Conservation (phyloP, 2,113 vertebrate species). For the Otus sunia region DNA sequence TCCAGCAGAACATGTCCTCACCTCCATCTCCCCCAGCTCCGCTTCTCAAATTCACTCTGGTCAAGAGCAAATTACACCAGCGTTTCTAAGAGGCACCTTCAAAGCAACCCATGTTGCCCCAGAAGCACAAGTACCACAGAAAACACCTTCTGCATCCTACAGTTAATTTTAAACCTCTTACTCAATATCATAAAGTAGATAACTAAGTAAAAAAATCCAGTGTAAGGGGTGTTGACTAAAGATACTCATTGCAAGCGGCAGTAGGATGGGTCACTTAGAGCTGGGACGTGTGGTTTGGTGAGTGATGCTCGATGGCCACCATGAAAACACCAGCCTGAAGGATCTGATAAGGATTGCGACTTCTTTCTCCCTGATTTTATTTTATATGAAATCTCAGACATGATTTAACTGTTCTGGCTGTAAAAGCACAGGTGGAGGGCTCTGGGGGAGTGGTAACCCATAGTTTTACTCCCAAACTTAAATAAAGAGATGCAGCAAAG, state of each 20-base stretch:
- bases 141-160: neutral
- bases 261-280: too few relatives aligned
- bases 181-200: neutral
- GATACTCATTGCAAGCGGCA: neutral
- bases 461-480: neutral
- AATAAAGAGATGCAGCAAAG: neutral
- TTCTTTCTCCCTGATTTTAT: neutral
- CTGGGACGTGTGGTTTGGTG: too few relatives aligned
- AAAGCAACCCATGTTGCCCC: neutral
- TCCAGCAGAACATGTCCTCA: neutral
- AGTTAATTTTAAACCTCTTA: neutral
- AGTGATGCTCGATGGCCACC: neutral
- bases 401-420: neutral
- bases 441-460: neutral
- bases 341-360: too few relatives aligned
- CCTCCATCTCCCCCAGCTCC: neutral
- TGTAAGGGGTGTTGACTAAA: neutral
- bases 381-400: neutral
- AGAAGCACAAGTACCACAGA: neutral
- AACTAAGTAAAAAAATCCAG: neutral
- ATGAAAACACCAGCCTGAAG: neutral
- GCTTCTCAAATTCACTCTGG: rapidly evolving
- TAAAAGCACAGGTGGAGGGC: neutral
- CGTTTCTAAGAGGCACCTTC: neutral
- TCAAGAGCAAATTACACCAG: neutral